These are phyloP conservation scores for Hofmannophila pseudospretella DNA, from an alignment of 2,888 invertebrate species.

Conservation along the genomic window DNA sequence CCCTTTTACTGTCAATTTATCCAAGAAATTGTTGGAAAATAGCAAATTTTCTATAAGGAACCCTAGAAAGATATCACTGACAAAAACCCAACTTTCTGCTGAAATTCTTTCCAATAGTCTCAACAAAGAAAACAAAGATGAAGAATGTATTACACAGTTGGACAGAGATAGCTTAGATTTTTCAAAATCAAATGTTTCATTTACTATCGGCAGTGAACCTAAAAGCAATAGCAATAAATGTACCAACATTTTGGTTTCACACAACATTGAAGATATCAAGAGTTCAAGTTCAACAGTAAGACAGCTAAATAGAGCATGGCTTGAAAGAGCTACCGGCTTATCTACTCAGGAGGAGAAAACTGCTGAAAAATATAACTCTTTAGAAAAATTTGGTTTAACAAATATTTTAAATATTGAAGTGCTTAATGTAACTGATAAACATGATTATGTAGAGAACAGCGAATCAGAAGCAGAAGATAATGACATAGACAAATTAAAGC, in stretches of 20 bases:
- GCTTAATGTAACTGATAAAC: conserved; percentile 32
- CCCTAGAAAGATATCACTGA: conserved; percentile 80
- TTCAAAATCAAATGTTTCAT: conserved; percentile 3
- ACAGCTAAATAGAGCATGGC: conserved; percentile 61
- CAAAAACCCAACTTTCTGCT: conserved; percentile 29
- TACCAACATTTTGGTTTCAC: background rate
- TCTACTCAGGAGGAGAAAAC: conserved; percentile 20
- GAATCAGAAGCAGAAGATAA: conserved; percentile 80
- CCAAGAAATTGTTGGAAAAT: conserved; percentile 83
- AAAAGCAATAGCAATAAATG: background rate
- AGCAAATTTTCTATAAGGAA: conserved; percentile 85
- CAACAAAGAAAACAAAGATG: background rate
- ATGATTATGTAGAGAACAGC: conserved; percentile 85
- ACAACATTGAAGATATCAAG: conserved; percentile 20
- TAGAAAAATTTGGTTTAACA: conserved; percentile 52
- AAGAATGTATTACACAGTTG: conserved; percentile 1
- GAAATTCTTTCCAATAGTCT: conserved; percentile 8
- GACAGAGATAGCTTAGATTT: background rate
- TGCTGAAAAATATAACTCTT: conserved; percentile 3
- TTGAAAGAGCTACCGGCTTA: conserved; percentile 63
- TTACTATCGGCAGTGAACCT: conserved; percentile 7
- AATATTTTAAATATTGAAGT: conserved; percentile 53
- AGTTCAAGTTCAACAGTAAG: conserved; percentile 31
- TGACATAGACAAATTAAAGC: conserved; percentile 61
- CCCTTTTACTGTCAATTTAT: conserved; percentile 71